phyloP scores from a whole-genome alignment of 1,140 invertebrate genomes.

The Drosophila novamexicana region DNA sequence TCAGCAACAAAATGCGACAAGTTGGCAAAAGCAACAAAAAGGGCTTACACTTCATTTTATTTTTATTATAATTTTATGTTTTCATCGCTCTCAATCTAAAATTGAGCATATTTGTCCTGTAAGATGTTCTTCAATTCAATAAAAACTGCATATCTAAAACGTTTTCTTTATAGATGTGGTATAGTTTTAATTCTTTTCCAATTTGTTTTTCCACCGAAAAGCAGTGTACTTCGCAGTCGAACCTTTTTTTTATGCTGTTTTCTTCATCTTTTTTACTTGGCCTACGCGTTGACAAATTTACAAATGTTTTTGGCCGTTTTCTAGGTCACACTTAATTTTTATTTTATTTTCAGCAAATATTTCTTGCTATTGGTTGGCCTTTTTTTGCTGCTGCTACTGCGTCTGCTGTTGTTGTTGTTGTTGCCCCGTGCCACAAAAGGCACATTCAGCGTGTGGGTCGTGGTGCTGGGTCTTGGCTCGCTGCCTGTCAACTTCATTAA shows the following conservation, averaged over 20 bases:
- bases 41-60: slow-evolving; percentile 25
- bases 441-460: slow-evolving; percentile 31
- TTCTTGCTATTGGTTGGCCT: slow-evolving; percentile 53
- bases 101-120: background rate
- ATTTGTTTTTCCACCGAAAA: no score
- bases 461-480: slow-evolving; percentile 44
- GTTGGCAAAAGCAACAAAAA: slow-evolving; percentile 18
- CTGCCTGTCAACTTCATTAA: slow-evolving; percentile 74
- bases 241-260: background rate
- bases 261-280: slow-evolving; percentile 20
- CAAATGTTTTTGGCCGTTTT: slow-evolving; percentile 50
- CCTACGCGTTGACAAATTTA: slow-evolving; percentile 53
- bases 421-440: slow-evolving; percentile 40
- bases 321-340: slow-evolving; percentile 75
- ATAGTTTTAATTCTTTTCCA: no score
- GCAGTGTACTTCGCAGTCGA: background rate
- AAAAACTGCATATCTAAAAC: no score
- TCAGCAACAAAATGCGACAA: slow-evolving; percentile 46
- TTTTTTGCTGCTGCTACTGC: slow-evolving; percentile 22
- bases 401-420: background rate
- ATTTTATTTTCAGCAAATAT: slow-evolving; percentile 75
- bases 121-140: no score
- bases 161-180: no score
- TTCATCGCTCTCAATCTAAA: background rate
- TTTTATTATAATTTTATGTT: slow-evolving; percentile 12